Evolutionary conservation across 2,113 vertebrate species (phyloP), one percentile per base, ranked within the genome.

Genomic region (Corythornis madagascariensis): DNA sequence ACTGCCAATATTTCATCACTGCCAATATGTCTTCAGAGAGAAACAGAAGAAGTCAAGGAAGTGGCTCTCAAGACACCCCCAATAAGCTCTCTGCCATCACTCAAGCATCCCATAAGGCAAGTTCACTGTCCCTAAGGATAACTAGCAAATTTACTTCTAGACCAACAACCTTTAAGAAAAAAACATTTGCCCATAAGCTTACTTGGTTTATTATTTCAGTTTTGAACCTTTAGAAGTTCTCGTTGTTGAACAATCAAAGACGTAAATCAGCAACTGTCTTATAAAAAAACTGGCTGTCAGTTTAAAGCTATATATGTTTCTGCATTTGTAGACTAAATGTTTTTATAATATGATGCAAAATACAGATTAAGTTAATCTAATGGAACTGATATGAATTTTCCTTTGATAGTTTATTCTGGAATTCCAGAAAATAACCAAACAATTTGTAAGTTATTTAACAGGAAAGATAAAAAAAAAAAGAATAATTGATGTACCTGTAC

Each of bases 11-110:
- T 95, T 95, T 93, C 89, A 96, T 95, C 91, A 96, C 92, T 96
- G 92, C 95, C 94, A 97, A 95, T 85, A 96, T 93, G 92, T 93
- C 92, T 96, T 96, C 20, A 10, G 83, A 92, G 73, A 88, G 63
- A 96, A 92, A 96, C 89, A 94, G 84, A 57, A 93, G 79, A 95
- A 96, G 95, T 96, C 95, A 96, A 94, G 93, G 93, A 95, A 94
- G 87, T 94, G 87, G 95, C 91, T 92, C 92, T 90, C 83, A 76
- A 96, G 92, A 93, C 93, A 96, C 86, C 73, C 95, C 95, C 94
- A 96, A 95, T 95, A 96, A 96, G 83, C 96, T 95, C 92, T 92
- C 92, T 93, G 94, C 92, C 92, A 94, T 95, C 93, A 94, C 89
- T 95, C 92, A 95, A 95, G 86, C 59, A 87, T 96, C 71, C 57